Evolutionary conservation across 2,113 vertebrate genomes (phyloP).

Genomic region (Elaphurus davidianus): DNA sequence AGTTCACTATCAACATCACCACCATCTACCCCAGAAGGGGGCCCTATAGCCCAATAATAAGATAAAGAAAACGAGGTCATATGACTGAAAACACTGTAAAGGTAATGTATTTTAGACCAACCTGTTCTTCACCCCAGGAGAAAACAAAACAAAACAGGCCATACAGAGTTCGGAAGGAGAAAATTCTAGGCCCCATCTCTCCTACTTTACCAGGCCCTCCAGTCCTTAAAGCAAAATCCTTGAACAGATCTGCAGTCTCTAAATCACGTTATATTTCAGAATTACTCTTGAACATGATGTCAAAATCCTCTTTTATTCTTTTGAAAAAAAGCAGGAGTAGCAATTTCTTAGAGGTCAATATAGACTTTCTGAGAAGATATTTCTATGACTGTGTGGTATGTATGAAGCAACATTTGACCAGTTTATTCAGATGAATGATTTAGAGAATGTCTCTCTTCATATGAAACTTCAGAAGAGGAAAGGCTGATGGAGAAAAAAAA

Average conservation of each 20-base stretch:
- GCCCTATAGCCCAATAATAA: neutral
- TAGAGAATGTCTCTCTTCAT: neutral
- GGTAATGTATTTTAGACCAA: neutral
- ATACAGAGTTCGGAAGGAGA: neutral
- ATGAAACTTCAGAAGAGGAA: conserved; percentile 26
- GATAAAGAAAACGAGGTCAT: neutral
- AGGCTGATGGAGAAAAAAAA: neutral
- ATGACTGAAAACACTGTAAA: neutral
- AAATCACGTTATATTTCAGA: neutral
- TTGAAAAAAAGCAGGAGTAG: neutral
- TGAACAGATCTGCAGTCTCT: neutral
- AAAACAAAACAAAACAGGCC: neutral
- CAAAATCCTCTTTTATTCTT: neutral
- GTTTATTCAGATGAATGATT: neutral
- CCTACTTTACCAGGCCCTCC: neutral
- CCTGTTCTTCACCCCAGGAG: neutral
- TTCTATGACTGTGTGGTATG: neutral
- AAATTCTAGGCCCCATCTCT: neutral
- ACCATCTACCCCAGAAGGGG: neutral
- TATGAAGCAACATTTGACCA: neutral
- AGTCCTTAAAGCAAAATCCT: neutral
- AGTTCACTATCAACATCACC: neutral
- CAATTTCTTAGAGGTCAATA: neutral
- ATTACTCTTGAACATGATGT: neutral
- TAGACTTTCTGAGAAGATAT: neutral